These are phyloP conservation scores for Ceyx cyanopectus DNA, from an alignment of 2,113 vertebrate species.

Conservation along the genomic window DNA sequence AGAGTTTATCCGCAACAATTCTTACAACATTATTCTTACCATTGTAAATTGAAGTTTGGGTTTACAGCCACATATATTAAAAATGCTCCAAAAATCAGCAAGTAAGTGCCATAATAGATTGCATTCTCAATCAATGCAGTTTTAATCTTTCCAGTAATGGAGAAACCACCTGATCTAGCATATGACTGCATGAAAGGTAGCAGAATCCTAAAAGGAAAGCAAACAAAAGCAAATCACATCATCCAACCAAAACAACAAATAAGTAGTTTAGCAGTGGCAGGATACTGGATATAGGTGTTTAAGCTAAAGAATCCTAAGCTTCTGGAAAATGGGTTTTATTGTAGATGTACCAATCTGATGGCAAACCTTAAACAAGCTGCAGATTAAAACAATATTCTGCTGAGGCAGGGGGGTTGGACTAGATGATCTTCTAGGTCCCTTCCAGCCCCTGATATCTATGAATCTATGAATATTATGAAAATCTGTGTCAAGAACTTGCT, in stretches of 20 bases:
- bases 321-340: not conserved
- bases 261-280: not conserved
- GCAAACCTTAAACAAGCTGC: not conserved
- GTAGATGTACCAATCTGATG: not conserved
- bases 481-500: not conserved
- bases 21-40: conserved; percentile 76
- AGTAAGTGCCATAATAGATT: conserved; percentile 94
- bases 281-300: not conserved
- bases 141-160: conserved; percentile 91
- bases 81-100: conserved; percentile 92
- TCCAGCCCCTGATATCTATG: too few species aligned
- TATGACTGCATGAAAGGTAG: conserved; percentile 97
- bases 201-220: conserved; percentile 83
- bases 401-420: too few species aligned
- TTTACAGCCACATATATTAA: conserved; percentile 92
- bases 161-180: conserved; percentile 91
- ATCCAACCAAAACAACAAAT: not conserved
- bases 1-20: not conserved
- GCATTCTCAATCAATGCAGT: conserved; percentile 94
- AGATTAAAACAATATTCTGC: not conserved
- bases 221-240: not conserved
- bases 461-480: not conserved
- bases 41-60: conserved; percentile 86
- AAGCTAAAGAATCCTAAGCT: not conserved
- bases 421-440: too few species aligned